Percentiles rank a stretch among this genome's conserved stretches.
phyloP scores from a whole-genome alignment of 1,140 invertebrate species.

The Schlechtendalia chinensis region DNA sequence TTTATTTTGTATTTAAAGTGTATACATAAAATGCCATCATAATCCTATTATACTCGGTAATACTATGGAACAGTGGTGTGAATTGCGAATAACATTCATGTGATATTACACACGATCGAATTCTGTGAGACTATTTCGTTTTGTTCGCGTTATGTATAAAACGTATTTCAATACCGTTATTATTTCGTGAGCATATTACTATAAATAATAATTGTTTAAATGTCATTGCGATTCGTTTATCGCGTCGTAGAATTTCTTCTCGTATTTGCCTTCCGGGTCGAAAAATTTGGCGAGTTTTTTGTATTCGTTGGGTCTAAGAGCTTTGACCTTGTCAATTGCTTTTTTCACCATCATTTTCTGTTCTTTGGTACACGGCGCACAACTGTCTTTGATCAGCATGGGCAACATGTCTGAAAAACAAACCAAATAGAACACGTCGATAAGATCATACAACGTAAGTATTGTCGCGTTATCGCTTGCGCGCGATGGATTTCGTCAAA shows the following conservation, averaged over 20 bases:
- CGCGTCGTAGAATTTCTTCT: neutral
- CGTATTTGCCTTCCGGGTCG: neutral
- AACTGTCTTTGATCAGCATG: conserved; percentile 8
- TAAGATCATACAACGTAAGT: neutral
- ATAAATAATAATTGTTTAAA: neutral
- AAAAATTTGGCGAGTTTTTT: neutral
- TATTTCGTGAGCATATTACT: no score
- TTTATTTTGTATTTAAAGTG: no score
- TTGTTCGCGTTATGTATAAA: neutral
- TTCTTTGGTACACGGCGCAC: neutral
- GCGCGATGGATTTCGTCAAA: no score
- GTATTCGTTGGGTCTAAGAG: neutral
- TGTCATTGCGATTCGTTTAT: neutral
- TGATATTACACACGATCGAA: no score
- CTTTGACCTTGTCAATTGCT: neutral
- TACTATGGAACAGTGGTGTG: no score
- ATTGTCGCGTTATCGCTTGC: neutral
- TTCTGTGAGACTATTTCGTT: no score
- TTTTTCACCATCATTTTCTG: conserved; percentile 10
- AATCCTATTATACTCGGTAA: no score
- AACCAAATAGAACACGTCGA: neutral
- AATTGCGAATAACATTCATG: no score
- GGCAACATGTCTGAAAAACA: conserved; percentile 20
- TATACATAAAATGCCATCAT: no score
- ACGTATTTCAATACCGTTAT: no score